phyloP scores from a whole-genome alignment of 2,113 vertebrate genomes.

The Takifugu bimaculatus region DNA sequence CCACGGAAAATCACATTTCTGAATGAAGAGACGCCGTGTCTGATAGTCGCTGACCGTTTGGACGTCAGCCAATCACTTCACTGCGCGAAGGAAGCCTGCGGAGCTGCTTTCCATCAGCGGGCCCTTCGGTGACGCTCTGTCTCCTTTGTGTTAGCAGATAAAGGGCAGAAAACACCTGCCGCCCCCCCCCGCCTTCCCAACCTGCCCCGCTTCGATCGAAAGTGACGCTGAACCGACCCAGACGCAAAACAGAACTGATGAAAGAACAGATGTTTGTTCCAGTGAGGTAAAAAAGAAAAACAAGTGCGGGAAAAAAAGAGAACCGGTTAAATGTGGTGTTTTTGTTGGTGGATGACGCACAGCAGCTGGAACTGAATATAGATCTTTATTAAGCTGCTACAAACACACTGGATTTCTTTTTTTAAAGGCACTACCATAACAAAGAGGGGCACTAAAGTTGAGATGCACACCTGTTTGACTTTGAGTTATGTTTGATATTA shows the following conservation, averaged over 20 bases:
- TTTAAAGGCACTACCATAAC: too few relatives aligned
- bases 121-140: slow-evolving; percentile 10
- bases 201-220: slow-evolving; percentile 19
- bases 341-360: too few relatives aligned
- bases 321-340: neutral
- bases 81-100: neutral
- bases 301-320: too few relatives aligned
- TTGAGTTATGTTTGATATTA: too few relatives aligned
- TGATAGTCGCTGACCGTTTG: slow-evolving; percentile 24
- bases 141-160: slow-evolving; percentile 29
- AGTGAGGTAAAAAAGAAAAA: slow-evolving; percentile 1
- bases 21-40: slow-evolving; percentile 21
- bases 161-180: slow-evolving; percentile 56
- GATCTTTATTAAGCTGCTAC: too few relatives aligned
- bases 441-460: too few relatives aligned
- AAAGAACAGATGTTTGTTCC: neutral
- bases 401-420: too few relatives aligned
- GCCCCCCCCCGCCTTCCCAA: slow-evolving; percentile 16
- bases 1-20: slow-evolving; percentile 13
- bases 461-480: too few relatives aligned
- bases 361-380: too few relatives aligned
- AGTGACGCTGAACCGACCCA: slow-evolving; percentile 28
- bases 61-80: slow-evolving; percentile 30
- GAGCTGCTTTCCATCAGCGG: slow-evolving; percentile 30
- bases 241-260: slow-evolving; percentile 10